Base-by-base conservation (phyloP, 2,797 vertebrate genomes). In the Sebastes glaucus region DNA sequence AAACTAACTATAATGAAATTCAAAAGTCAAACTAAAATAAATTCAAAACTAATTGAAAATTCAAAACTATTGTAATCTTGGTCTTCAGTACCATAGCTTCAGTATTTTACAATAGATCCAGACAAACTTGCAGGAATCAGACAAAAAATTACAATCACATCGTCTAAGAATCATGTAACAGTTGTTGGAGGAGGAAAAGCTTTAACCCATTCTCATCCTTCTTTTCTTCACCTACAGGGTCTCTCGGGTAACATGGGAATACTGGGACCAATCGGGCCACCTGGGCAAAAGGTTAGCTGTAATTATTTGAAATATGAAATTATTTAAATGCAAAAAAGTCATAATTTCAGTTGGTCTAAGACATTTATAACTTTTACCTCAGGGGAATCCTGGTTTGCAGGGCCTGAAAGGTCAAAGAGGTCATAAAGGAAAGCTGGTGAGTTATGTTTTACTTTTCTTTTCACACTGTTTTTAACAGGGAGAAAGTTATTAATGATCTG, bases 311-410 rank as follows among this genome's bases (percentile, higher is more conserved):
- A 77, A 28, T 25, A 6, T 65, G 5, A 52, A 73, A 38, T 63
- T 0, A 11, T 55, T 76, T 4, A 14, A 55, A 30, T 35, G 1
- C 35, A 60, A 25, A 23, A 56, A 32, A 52, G 0, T 1, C 2
- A 9, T 28, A 0, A 46, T 42, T 66, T 64, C 2, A 28, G 2
- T 30, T 2, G 5, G 23, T 76, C 9, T 8, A 2, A 11, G 6
- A 23, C 0, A 23, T 49, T 53, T 76, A 5, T 25, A 2, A 33
- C 4, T 42, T 71, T 38, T 61, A 2, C 80, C 22, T 25, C n/a
- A 96, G 96, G 96, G 95, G 1, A 92, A 89, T 82, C 84, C 76
- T 71, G 96, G 94, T 42, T 79, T 79, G 60, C 75, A 70, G 27
- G 96, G 95, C 1, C 35, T 80, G 7, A 92, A 90, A 83, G 95